Conservation (phyloP, 2,113 vertebrate species). For the Arizona elegans region DNA sequence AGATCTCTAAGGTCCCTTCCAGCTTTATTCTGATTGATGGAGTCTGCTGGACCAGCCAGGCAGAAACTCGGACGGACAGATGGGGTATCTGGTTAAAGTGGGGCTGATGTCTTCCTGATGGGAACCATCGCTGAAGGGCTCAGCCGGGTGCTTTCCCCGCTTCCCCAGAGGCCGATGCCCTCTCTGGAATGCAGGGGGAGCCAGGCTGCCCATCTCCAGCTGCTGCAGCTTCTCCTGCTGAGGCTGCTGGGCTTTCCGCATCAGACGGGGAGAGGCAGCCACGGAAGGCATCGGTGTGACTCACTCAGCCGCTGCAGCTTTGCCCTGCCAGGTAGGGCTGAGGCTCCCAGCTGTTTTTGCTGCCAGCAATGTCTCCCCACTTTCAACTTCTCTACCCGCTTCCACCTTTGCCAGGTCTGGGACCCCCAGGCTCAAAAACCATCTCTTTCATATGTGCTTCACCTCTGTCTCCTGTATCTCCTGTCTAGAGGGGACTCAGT, state of each 20-base stretch:
- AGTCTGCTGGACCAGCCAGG: too few species aligned
- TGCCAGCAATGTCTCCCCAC: not conserved
- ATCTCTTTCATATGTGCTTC: not conserved
- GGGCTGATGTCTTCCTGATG: too few species aligned
- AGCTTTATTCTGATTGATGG: too few species aligned
- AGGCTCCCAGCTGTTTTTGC: too few species aligned
- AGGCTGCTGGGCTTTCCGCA: too few species aligned
- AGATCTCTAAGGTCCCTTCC: too few species aligned
- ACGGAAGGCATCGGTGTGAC: not conserved
- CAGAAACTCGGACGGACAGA: too few species aligned
- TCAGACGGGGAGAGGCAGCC: not conserved
- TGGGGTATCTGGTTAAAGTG: too few species aligned
- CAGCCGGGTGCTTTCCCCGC: too few species aligned
- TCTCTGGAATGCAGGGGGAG: not conserved
- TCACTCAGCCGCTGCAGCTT: not conserved
- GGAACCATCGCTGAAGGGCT: too few species aligned
- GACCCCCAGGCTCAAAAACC: not conserved
- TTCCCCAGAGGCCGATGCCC: too few species aligned
- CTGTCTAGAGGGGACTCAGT: not conserved
- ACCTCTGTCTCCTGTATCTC: not conserved
- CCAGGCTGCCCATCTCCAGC: not conserved
- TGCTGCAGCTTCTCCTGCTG: not conserved
- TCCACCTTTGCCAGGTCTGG: not conserved
- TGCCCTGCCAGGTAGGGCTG: not conserved
- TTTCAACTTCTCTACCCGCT: not conserved